Conservation (phyloP, 2,113 vertebrate species). For the Regulus satrapa region DNA sequence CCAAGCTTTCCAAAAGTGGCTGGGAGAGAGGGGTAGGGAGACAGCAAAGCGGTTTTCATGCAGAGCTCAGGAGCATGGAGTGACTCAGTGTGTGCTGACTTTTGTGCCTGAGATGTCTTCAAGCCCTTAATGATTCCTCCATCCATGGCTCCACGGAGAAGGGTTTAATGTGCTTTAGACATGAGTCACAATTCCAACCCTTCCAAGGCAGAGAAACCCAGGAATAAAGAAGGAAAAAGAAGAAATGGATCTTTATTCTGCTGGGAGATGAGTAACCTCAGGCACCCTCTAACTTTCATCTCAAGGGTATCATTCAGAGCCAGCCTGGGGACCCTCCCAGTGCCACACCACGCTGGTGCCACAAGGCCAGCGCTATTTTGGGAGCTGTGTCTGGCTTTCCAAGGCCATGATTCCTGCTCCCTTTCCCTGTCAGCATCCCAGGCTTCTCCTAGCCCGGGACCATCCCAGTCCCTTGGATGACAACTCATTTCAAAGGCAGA, state of each 20-base stretch:
- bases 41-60: background rate
- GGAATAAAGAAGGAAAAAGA: background rate
- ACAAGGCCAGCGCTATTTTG: background rate
- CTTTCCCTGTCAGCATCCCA: background rate
- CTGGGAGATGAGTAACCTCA: background rate
- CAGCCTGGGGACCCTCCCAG: background rate
- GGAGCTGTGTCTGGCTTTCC: background rate
- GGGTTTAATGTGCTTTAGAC: background rate
- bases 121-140: slow-evolving; percentile 8
- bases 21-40: background rate
- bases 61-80: background rate
- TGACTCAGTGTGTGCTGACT: background rate
- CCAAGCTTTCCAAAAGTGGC: background rate
- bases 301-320: background rate
- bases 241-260: background rate
- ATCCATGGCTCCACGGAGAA: background rate
- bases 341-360: background rate
- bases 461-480: background rate
- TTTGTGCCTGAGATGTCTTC: background rate
- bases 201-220: background rate
- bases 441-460: background rate
- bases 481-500: slow-evolving; percentile 44
- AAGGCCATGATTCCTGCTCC: background rate
- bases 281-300: background rate
- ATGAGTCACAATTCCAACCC: background rate